These are phyloP conservation scores for Priocnemis perturbator DNA, from an alignment of 2,888 invertebrate species.

Conservation along the genomic window DNA sequence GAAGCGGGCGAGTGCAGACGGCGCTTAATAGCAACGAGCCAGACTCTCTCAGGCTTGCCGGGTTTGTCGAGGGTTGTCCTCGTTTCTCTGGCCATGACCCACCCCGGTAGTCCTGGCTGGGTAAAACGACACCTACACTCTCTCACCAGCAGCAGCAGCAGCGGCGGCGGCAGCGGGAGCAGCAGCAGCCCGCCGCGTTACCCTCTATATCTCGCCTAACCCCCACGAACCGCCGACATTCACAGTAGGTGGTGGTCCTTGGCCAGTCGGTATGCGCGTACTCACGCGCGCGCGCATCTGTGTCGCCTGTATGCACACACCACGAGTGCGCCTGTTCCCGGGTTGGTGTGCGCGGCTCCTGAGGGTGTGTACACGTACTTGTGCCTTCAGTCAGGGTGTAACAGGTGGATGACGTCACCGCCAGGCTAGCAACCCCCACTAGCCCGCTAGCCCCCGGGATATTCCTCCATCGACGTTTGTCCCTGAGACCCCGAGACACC, in stretches of 20 bases:
- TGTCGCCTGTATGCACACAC: not conserved
- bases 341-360: no score
- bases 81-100: constrained; percentile 74
- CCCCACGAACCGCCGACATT: constrained; percentile 6
- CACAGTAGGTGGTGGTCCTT: not conserved
- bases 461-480: constrained; percentile 11
- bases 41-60: constrained; percentile 33
- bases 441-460: constrained; percentile 1
- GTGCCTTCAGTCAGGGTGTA: constrained; percentile 61
- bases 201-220: not conserved
- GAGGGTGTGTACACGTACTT: constrained; percentile 22
- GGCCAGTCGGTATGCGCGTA: not conserved
- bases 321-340: no score
- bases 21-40: no score
- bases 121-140: not conserved
- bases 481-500: constrained; percentile 10
- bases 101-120: constrained; percentile 56
- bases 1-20: no score
- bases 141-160: not conserved
- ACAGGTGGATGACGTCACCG: constrained; percentile 69
- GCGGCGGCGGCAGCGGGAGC: constrained; percentile 12
- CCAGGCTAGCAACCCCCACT: constrained; percentile 39
- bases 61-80: constrained; percentile 61
- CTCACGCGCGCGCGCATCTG: not conserved
- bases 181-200: constrained; percentile 22